A percentile compares a stretch with the other conserved stretches of the same genome.
Conservation (phyloP, 2,888 invertebrate genomes). For the Apodemia mormo region DNA sequence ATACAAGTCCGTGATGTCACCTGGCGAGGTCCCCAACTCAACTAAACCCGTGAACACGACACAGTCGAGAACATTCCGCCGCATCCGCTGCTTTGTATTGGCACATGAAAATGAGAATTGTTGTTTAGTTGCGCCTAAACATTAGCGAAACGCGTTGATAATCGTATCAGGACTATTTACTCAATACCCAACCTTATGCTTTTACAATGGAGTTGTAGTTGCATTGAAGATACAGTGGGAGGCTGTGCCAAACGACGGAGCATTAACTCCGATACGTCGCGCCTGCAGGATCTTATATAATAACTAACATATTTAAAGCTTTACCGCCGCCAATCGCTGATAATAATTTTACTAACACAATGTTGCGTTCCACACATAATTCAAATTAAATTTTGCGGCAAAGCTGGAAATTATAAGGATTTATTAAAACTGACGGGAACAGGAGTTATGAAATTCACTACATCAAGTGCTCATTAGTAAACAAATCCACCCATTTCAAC, state of each 20-base stretch:
- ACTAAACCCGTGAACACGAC: not conserved
- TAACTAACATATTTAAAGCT: constrained; percentile 31
- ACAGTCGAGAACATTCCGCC: constrained; percentile 7
- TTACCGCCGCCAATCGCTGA: constrained; percentile 25
- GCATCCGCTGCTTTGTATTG: constrained; percentile 17
- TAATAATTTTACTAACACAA: constrained; percentile 12
- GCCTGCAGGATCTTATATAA: constrained; percentile 33
- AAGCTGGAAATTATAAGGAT: too few species aligned
- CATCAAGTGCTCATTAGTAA: too few species aligned
- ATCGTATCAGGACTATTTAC: constrained; percentile 31
- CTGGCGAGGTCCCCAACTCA: constrained; percentile 1
- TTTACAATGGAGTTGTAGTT: not conserved
- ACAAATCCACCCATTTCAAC: too few species aligned
- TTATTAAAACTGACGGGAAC: too few species aligned
- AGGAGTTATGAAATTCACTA: too few species aligned
- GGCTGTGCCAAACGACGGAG: constrained; percentile 50
- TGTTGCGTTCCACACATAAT: not conserved
- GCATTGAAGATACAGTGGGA: not conserved
- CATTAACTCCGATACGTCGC: constrained; percentile 45
- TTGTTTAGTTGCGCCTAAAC: constrained; percentile 21
- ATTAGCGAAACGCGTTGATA: constrained; percentile 45
- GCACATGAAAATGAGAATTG: constrained; percentile 16
- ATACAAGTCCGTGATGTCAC: not conserved
- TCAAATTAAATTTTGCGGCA: too few species aligned
- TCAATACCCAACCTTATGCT: not conserved